Conservation (phyloP, 2,113 vertebrate genomes). For the Osmerus mordax region DNA sequence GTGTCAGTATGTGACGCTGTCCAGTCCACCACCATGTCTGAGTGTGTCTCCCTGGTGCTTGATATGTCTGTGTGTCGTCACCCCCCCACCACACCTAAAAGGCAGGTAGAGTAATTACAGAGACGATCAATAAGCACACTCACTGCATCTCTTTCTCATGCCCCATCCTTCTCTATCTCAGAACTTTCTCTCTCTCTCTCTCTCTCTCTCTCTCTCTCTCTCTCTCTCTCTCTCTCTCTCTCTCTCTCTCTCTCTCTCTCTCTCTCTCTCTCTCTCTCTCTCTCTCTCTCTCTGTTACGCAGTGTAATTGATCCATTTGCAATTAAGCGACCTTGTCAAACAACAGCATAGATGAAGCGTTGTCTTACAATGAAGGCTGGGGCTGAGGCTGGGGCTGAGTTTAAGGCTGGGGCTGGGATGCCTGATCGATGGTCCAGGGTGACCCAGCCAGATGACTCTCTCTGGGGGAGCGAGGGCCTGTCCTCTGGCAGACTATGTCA, state of each 20-base stretch:
- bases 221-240: conserved; percentile 42
- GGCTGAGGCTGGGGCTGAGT: too few relatives aligned
- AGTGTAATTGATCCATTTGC: conserved; percentile 62
- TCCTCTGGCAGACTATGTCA: conserved; percentile 46
- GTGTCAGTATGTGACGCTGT: too few relatives aligned
- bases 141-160: conserved; percentile 20
- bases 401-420: too few relatives aligned
- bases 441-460: conserved; percentile 44
- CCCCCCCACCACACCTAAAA: too few relatives aligned
- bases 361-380: conserved; percentile 27
- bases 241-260: conserved; percentile 13
- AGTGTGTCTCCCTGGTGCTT: neutral
- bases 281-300: conserved; percentile 50
- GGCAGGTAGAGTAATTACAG: conserved; percentile 50
- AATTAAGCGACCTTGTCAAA: conserved; percentile 63
- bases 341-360: conserved; percentile 57
- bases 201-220: neutral
- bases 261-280: conserved; percentile 7
- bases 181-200: conserved; percentile 16
- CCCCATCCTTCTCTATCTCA: conserved; percentile 19
- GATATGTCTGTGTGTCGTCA: neutral
- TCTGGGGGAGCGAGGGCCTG: conserved; percentile 23
- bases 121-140: conserved; percentile 48
- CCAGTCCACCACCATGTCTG: too few relatives aligned
- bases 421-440: conserved; percentile 58